Conservation (phyloP, 1,140 invertebrate species). For the Zaprionus lachaisei region DNA sequence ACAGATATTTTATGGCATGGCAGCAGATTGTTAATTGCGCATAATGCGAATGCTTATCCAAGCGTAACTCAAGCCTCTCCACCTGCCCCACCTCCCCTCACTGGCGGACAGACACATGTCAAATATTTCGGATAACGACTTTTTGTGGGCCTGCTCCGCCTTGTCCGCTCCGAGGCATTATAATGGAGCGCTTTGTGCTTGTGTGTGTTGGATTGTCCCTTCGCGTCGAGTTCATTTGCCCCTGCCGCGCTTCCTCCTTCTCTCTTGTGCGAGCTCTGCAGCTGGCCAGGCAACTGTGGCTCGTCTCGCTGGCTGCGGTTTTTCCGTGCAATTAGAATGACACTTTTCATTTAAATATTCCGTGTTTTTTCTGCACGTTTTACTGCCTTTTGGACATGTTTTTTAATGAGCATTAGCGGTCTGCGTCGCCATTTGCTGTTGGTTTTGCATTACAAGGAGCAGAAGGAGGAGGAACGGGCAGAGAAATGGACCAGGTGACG, state of each 20-base stretch:
- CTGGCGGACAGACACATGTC: slow-evolving; percentile 54
- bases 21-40: slow-evolving; percentile 65
- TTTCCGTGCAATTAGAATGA: slow-evolving; percentile 53
- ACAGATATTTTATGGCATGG: slow-evolving; percentile 40
- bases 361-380: slow-evolving; percentile 28
- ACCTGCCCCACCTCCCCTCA: background rate
- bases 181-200: slow-evolving; percentile 74
- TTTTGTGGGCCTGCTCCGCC: slow-evolving; percentile 43
- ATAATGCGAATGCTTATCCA: slow-evolving; percentile 45
- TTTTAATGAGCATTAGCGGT: slow-evolving; percentile 72
- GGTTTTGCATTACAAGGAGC: background rate
- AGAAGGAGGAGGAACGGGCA: background rate
- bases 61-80: slow-evolving; percentile 39
- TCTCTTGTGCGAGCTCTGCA: no score
- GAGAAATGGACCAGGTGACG: background rate
- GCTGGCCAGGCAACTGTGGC: slow-evolving; percentile 25
- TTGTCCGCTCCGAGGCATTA: slow-evolving; percentile 52
- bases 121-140: slow-evolving; percentile 81
- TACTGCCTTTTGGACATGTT: slow-evolving; percentile 41
- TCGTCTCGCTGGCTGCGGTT: slow-evolving; percentile 33
- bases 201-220: slow-evolving; percentile 33
- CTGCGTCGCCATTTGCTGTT: slow-evolving; percentile 6
- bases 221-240: slow-evolving; percentile 59
- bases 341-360: slow-evolving; percentile 42
- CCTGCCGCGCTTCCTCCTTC: background rate